Evolutionary conservation across 2,888 invertebrate genomes (phyloP).

Genomic region (Ennomos fuscantarius): DNA sequence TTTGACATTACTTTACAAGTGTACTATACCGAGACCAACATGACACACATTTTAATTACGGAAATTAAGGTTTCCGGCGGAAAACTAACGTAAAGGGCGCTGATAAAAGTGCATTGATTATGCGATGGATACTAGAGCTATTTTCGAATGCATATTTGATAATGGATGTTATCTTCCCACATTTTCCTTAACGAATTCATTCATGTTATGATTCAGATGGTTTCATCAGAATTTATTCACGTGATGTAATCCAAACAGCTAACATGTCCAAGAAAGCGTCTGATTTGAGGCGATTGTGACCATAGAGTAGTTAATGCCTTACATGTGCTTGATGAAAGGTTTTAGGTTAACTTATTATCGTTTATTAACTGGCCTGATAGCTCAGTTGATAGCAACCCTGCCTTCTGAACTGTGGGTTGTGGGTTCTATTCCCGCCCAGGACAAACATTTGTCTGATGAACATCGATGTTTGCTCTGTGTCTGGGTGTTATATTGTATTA

Average conservation of each 20-base stretch:
- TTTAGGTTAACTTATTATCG: slow-evolving; percentile 23
- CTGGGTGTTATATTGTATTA: too few species aligned
- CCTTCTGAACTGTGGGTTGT: too few species aligned
- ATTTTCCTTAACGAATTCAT: slow-evolving; percentile 1
- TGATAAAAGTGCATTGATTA: neutral
- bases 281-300: slow-evolving; percentile 16
- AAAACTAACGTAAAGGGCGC: too few species aligned
- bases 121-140: neutral
- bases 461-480: too few species aligned
- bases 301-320: slow-evolving; percentile 22
- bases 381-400: too few species aligned
- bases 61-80: too few species aligned
- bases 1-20: too few species aligned
- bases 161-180: neutral
- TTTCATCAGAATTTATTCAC: slow-evolving; percentile 15
- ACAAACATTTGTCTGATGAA: too few species aligned
- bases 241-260: slow-evolving; percentile 15
- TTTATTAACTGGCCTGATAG: too few species aligned
- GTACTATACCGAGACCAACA: too few species aligned
- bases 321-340: slow-evolving; percentile 28
- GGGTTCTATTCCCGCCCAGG: too few species aligned
- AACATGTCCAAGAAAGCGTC: slow-evolving; percentile 1
- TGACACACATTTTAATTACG: too few species aligned
- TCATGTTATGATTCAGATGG: neutral
- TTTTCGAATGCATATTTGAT: neutral